These are phyloP conservation scores for Chelidonichthys spinosus DNA, from an alignment of 2,797 vertebrate genomes.

Conservation along the genomic window DNA sequence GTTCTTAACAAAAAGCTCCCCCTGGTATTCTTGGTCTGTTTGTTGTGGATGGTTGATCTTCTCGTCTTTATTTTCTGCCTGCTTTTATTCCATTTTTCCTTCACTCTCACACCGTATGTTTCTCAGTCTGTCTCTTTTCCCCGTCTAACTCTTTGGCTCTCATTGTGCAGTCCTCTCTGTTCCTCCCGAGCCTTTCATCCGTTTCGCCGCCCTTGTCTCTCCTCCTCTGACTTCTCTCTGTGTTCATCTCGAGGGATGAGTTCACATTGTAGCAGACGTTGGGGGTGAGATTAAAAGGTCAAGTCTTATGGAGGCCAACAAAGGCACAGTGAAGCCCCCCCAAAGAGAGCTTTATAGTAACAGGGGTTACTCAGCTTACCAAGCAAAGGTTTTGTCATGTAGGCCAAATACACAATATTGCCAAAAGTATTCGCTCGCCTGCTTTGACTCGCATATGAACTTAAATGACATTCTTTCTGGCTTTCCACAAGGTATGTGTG, in stretches of 20 bases:
- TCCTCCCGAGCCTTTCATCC: slow-evolving; percentile 25
- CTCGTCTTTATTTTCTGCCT: slow-evolving; percentile 36
- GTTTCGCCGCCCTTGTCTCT: slow-evolving; percentile 16
- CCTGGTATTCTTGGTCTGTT: slow-evolving; percentile 34
- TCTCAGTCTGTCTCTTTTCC: slow-evolving; percentile 27
- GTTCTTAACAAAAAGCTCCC: slow-evolving; percentile 32
- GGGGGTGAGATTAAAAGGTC: slow-evolving; percentile 41
- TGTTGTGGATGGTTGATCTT: slow-evolving; percentile 44
- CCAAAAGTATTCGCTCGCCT: too few species aligned
- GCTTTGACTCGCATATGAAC: too few species aligned
- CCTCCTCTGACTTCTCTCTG: slow-evolving; percentile 10
- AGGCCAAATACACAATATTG: slow-evolving; percentile 9
- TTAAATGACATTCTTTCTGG: too few species aligned
- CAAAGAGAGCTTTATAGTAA: slow-evolving; percentile 28
- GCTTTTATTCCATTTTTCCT: slow-evolving; percentile 34
- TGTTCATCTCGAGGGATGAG: slow-evolving; percentile 45
- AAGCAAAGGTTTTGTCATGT: slow-evolving; percentile 26
- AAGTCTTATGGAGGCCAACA: slow-evolving; percentile 19
- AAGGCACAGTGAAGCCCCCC: slow-evolving; percentile 25
- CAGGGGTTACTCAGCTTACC: slow-evolving; percentile 18
- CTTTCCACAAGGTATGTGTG: too few species aligned
- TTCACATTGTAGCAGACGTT: slow-evolving; percentile 31
- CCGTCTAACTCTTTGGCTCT: slow-evolving; percentile 25
- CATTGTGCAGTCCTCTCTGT: slow-evolving; percentile 10
- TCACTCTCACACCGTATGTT: slow-evolving; percentile 18